Evolutionary conservation across 2,888 invertebrate genomes (phyloP).

Genomic region (Ophion costatus): DNA sequence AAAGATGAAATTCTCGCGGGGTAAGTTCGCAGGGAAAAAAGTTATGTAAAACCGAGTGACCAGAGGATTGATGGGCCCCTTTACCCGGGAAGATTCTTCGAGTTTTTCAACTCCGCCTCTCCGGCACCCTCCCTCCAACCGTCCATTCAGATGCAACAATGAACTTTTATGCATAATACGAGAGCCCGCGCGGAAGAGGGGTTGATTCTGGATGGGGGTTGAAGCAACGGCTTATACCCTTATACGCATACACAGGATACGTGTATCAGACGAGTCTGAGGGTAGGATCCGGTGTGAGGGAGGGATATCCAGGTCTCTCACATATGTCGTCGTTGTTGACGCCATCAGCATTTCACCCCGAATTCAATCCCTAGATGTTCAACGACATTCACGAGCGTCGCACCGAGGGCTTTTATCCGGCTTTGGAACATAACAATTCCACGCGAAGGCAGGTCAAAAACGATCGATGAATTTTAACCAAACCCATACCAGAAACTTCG

Average conservation of each 20-base stretch:
- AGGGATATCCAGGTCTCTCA: constrained; percentile 48
- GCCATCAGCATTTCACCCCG: constrained; percentile 55
- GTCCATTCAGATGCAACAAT: constrained; percentile 75
- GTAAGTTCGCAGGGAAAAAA: neutral
- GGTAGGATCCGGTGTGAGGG: constrained; percentile 53
- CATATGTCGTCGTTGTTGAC: constrained; percentile 61
- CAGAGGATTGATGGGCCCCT: constrained; percentile 15
- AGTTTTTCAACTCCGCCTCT: constrained; percentile 11
- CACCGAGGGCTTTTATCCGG: constrained; percentile 52
- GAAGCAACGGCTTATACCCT: constrained; percentile 7
- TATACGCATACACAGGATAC: constrained; percentile 4
- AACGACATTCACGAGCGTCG: constrained; percentile 51
- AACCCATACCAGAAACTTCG: neutral
- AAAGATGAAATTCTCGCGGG: constrained; percentile 10
- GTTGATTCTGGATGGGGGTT: constrained; percentile 48
- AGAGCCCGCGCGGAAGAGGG: constrained; percentile 65
- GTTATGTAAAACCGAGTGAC: constrained; percentile 59
- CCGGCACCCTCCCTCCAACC: constrained; percentile 63
- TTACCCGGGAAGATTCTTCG: constrained; percentile 33
- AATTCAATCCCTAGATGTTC: constrained; percentile 60
- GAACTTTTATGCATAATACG: constrained; percentile 77
- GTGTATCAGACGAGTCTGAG: constrained; percentile 42
- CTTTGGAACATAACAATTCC: constrained; percentile 45
- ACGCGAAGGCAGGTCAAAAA: constrained; percentile 18
- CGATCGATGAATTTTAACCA: constrained; percentile 60